Percentiles rank a stretch among this genome's conserved stretches.
These are phyloP conservation scores for Centropristis striata DNA, from an alignment of 2,113 vertebrate genomes.

Conservation along the genomic window DNA sequence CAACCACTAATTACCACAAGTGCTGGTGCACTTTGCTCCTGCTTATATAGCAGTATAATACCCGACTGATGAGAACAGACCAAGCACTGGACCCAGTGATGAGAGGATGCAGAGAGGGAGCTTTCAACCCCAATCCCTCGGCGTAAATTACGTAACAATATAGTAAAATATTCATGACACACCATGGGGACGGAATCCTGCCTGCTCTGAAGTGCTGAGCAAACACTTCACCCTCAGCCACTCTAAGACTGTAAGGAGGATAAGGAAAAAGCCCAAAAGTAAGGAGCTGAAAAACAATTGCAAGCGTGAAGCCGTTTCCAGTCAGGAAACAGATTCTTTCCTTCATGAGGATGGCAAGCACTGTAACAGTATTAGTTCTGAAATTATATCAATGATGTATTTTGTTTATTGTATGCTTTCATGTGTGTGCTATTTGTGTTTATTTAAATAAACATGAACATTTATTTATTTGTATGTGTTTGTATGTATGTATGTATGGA, in stretches of 20 bases:
- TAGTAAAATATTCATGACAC: constrained; percentile 82
- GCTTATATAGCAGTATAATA: constrained; percentile 63
- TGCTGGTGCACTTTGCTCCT: constrained; percentile 58
- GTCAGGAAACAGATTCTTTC: constrained; percentile 18
- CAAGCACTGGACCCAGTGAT: constrained; percentile 52
- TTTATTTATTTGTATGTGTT: no score
- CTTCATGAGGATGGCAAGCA: constrained; percentile 18
- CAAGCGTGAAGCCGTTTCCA: constrained; percentile 15
- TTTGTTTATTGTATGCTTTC: constrained; percentile 24
- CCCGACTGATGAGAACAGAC: constrained; percentile 60
- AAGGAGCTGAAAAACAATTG: constrained; percentile 55
- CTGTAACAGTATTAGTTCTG: not conserved
- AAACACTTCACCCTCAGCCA: constrained; percentile 73
- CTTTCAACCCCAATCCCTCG: constrained; percentile 69
- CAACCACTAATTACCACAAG: constrained; percentile 71
- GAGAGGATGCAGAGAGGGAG: constrained; percentile 55
- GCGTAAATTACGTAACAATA: constrained; percentile 72
- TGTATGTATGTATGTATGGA: no score
- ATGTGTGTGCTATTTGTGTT: not conserved
- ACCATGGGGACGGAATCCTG: constrained; percentile 72
- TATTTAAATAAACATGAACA: constrained; percentile 24
- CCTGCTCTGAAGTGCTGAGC: constrained; percentile 78
- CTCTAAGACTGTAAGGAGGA: constrained; percentile 55
- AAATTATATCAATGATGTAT: not conserved
- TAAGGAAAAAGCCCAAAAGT: constrained; percentile 42